phyloP scores from a whole-genome alignment of 2,888 invertebrate genomes.

The Xestia xanthographa region DNA sequence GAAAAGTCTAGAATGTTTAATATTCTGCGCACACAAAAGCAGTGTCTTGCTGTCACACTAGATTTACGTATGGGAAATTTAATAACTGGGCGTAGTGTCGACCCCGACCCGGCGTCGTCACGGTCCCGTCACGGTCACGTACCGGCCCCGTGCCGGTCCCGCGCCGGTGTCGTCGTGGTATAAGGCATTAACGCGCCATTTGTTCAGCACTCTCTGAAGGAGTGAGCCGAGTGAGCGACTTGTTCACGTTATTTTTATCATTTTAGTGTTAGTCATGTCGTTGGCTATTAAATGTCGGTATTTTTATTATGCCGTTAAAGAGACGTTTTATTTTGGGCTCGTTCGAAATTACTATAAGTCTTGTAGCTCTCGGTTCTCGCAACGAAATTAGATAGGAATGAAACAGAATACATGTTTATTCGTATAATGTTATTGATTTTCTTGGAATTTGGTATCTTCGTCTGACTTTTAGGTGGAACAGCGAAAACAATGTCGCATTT shows the following conservation, averaged over 20 bases:
- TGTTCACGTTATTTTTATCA: slow-evolving; percentile 47
- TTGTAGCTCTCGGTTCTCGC: slow-evolving; percentile 28
- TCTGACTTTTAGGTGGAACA: not conserved
- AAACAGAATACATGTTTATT: slow-evolving; percentile 19
- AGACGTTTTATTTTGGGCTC: slow-evolving; percentile 45
- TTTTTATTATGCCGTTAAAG: slow-evolving; percentile 52
- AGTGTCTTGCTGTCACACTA: slow-evolving; percentile 35
- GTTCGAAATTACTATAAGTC: slow-evolving; percentile 27
- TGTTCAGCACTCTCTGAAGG: slow-evolving; percentile 40
- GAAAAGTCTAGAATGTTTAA: slow-evolving; percentile 40
- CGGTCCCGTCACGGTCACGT: slow-evolving; percentile 35
- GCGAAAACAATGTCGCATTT: not conserved
- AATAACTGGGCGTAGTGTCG: slow-evolving; percentile 43
- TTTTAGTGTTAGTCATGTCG: slow-evolving; percentile 44
- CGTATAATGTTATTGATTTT: slow-evolving; percentile 5
- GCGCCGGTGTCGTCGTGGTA: slow-evolving; percentile 38
- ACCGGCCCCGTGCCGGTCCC: slow-evolving; percentile 34
- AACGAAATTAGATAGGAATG: slow-evolving; percentile 22
- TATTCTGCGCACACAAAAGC: slow-evolving; percentile 42
- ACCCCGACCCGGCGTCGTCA: slow-evolving; percentile 33
- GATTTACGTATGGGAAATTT: slow-evolving; percentile 57
- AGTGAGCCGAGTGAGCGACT: slow-evolving; percentile 35
- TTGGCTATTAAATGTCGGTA: slow-evolving; percentile 52
- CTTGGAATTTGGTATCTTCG: not conserved
- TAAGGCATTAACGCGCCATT: slow-evolving; percentile 58